phyloP scores from a whole-genome alignment of 2,888 invertebrate species.

The Ellobium chinense region DNA sequence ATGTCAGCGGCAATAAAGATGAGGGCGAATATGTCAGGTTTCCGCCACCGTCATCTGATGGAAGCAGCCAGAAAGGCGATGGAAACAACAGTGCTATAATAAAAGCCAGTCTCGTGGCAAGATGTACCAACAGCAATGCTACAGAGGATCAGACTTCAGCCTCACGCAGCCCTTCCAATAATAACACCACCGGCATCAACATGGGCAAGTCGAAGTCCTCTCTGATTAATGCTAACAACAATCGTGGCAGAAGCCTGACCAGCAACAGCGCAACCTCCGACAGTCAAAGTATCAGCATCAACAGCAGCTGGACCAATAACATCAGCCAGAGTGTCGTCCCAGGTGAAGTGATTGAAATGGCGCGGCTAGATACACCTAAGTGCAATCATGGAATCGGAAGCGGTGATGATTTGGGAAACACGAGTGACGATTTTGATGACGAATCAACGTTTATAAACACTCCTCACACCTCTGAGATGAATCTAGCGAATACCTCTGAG shows the following conservation, averaged over 20 bases:
- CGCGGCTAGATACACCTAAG: not conserved
- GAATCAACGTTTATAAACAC: not conserved
- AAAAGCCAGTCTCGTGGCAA: not conserved
- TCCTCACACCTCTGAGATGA: not conserved
- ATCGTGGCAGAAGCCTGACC: not conserved
- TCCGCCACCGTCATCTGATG: too few species aligned
- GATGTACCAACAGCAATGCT: not conserved
- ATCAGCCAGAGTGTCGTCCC: not conserved
- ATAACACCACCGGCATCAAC: not conserved
- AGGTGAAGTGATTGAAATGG: not conserved
- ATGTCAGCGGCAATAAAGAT: not conserved
- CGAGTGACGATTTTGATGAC: not conserved
- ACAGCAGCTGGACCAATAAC: not conserved
- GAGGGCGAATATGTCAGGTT: not conserved
- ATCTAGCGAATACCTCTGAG: not conserved
- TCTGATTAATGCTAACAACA: not conserved
- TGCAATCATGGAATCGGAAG: not conserved
- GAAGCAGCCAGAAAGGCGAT: not conserved
- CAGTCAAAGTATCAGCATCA: not conserved
- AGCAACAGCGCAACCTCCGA: not conserved
- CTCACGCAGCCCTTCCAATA: not conserved
- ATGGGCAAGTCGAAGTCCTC: too few species aligned
- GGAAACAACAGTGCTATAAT: slow-evolving; percentile 26
- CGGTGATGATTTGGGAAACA: not conserved
- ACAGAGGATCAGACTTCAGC: not conserved